phyloP scores from a whole-genome alignment of 2,888 invertebrate genomes.

The Hyppa rectilinea region DNA sequence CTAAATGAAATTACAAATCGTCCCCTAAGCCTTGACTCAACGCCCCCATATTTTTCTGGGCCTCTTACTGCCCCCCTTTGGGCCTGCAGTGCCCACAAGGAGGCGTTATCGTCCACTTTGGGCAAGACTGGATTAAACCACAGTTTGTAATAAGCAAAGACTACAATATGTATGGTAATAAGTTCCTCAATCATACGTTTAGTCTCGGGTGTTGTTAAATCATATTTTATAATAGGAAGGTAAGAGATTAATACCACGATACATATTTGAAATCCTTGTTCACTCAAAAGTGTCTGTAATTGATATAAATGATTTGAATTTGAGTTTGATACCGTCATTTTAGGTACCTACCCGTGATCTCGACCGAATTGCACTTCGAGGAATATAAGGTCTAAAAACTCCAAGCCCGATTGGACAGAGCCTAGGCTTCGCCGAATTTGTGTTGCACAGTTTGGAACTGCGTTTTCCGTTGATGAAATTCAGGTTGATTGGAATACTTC shows the following conservation, averaged over 20 bases:
- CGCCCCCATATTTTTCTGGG: no score
- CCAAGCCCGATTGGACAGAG: slow-evolving; percentile 15
- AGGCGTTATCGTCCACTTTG: no score
- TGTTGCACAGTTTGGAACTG: not conserved
- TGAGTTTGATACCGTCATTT: not conserved
- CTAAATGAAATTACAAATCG: no score
- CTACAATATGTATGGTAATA: no score
- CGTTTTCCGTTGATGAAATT: not conserved
- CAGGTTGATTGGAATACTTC: not conserved
- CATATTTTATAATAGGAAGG: not conserved
- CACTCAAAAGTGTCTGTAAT: no score
- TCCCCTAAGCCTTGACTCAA: no score
- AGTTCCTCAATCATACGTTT: not conserved
- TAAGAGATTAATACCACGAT: not conserved
- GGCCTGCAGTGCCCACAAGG: no score
- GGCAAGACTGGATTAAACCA: no score
- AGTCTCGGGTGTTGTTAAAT: not conserved
- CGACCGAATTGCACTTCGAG: not conserved
- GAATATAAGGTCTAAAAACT: slow-evolving; percentile 8
- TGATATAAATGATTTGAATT: no score
- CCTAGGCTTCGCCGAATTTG: not conserved
- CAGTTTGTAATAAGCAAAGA: not conserved
- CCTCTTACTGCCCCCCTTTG: no score
- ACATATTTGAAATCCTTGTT: no score
- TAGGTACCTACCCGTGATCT: not conserved